Evolutionary conservation across 1,140 invertebrate species (phyloP), one percentile per base, ranked within the genome.

Genomic region (Trichogramma pretiosum): DNA sequence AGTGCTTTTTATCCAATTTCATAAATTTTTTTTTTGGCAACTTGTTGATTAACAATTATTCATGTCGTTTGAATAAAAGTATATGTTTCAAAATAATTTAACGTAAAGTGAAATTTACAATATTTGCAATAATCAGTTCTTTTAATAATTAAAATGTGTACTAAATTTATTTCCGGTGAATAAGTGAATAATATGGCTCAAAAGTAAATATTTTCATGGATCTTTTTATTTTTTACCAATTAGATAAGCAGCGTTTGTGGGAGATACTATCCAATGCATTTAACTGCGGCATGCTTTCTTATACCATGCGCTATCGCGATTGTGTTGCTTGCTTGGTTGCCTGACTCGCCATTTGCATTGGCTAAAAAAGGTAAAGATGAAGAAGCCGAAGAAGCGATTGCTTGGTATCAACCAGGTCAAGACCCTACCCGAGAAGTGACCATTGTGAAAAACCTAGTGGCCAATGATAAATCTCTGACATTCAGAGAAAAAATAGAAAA

Each of bases 321-420:
- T 3, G 5, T 24, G 3, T 18, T 42, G 9, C n/a, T 41, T 41
- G 70, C 73, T 33, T 77, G 76, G 41, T 75, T 85, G 62, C 83
- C 84, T 0, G 83, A 87, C 65, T 82, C 83, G n/a, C 84, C 85
- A 0, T 77, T 84, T 52, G 84, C 77, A 58, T 70, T 76, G 33
- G 61, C 81, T 0, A 76, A 75, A 50, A 73, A 72, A 21, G 73
- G 74, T 9, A 60, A 73, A 24, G 63, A 67, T n/a, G 67, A 76
- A 13, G 71, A 77, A 50, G 83, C 83, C 0, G 69, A 74, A 32
- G 63, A 67, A 48, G 75, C 77, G 16, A 52, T 59, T 33, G 2
- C 10, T 3, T 51, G 50, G 41, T 52, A 55, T 11, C 24, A 52
- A 23, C 9, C 40, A 21, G 14, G 49, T 23, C 11, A 37, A 1